Base-by-base conservation (phyloP, 2,797 vertebrate genomes). In the Sebastes taczanowskii region DNA sequence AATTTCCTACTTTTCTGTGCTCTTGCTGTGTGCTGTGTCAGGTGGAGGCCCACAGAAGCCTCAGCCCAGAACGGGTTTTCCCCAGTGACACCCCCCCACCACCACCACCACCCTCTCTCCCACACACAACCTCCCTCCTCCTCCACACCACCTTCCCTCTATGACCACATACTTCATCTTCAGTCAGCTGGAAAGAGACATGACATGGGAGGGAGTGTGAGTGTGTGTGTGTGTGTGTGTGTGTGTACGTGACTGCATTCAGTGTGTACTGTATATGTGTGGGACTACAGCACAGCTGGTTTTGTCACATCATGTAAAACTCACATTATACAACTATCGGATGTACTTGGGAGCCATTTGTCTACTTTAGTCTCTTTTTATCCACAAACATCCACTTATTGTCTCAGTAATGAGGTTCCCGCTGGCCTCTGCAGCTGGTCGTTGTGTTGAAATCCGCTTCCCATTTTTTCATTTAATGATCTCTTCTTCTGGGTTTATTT, bases 31-130 rank as follows among this genome's bases (percentile, higher is more conserved):
- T 91, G 91, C 90, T 91, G 91, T 86, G 89, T 94, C 92, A 94
- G 92, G 90, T 93, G 89, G 83, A 91, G 89, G 77, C 89, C 87
- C 89, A 67, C 91, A 93, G 86, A 91, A 91, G 91, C 86, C 92
- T 90, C 90, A 91, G 52, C 88, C 90, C 89, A 83, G 84, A 81
- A 59, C 42, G 93, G 93, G 93, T 84, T 92, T 94, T 92, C 88
- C 92, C 91, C 86, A 34, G 2, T 18, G 63, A 83, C 85, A 58
- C 58, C n/a, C 11, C 30, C 22, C 2, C 65, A 11, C 70, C 34
- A 46, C 73, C 30, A 34, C 55, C 55, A 27, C 55, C 70, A 13
- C 46, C 10, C 59, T 5, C n/a, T 18, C 74, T 25, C 61, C 16
- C 64, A 52, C 78, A 73, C 56, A 81, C 77, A 75, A 2, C 69